Evolutionary conservation across 2,113 vertebrate genomes (phyloP), one percentile per base, ranked within the genome.

Genomic region (Vimba vimba): DNA sequence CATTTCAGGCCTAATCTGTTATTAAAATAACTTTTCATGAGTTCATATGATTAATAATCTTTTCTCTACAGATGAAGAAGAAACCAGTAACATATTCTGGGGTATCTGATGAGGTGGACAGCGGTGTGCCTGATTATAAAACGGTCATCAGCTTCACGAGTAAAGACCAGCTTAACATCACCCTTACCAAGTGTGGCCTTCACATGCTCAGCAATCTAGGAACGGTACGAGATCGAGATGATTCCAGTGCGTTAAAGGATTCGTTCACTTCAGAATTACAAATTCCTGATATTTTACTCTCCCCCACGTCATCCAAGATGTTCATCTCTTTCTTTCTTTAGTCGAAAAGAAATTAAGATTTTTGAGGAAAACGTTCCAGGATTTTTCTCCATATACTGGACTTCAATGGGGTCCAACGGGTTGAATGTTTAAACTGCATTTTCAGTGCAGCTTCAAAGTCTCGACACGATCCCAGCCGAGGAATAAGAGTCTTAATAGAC

Each of bases 91-190:
- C 93, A 68, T 21, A 79, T 86, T 0, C 89, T 88, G 90, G 87
- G 50, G 89, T 95, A 33, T 91, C 93, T 57, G 97, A 99, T 88
- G 97, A 97, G 87, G 96, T 99, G 91, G 95, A 96, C 87, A 96
- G 93, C 89, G 94, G 93, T 87, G 90, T 98, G 47, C 98, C 97
- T 73, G 97, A 98, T 89, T 99, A 98, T 90, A 99, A 97, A 93
- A 99, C 98, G 4, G 94, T 96, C 68, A 96, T 98, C 87, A 91
- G 88, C 88, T 89, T 99, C 91, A 95, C 92, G 88, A 99, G 98
- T 88, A 96, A 96, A 94, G 97, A 99, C 91, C 97, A 98, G 85
- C 94, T 99, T 85, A 99, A 99, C 87, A 95, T 99, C 92, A 99
- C 97, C 0, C 93, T 99, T 68, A 97, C 98, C 33, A 99, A 98